Percentiles rank a stretch among this genome's conserved stretches.
These are phyloP conservation scores for Boleophthalmus pectinirostris DNA, from an alignment of 2,113 vertebrate species.

Conservation along the genomic window DNA sequence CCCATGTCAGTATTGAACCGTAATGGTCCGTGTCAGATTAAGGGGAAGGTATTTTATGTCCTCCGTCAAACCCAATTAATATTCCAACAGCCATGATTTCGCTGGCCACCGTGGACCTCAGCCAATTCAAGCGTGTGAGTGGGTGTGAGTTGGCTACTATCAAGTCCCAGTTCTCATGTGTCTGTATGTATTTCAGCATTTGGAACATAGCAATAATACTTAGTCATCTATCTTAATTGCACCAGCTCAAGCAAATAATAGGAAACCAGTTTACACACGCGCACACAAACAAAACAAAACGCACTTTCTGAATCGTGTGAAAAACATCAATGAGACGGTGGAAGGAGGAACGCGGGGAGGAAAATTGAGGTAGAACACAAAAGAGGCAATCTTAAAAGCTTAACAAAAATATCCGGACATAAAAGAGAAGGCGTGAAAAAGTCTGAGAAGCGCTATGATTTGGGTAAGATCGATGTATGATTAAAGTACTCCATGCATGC, in stretches of 20 bases:
- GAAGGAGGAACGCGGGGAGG: conserved; percentile 4
- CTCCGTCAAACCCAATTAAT: conserved; percentile 74
- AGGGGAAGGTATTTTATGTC: conserved; percentile 69
- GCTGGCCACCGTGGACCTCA: conserved; percentile 55
- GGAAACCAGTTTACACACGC: not conserved
- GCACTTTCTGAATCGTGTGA: conserved; percentile 21
- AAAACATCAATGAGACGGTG: conserved; percentile 34
- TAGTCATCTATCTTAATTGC: conserved; percentile 31
- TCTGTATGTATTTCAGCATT: conserved; percentile 16
- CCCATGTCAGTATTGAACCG: conserved; percentile 63
- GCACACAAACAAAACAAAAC: conserved; percentile 26
- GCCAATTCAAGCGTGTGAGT: conserved; percentile 35
- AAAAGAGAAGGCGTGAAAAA: not conserved
- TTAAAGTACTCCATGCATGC: not conserved
- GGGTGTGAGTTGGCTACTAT: conserved; percentile 12
- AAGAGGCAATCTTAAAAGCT: conserved; percentile 10
- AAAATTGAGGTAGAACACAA: conserved; percentile 10
- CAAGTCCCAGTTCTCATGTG: not conserved
- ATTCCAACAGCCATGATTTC: conserved; percentile 70
- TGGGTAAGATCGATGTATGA: not conserved
- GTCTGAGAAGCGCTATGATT: not conserved
- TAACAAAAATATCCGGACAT: conserved; percentile 21
- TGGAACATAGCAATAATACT: conserved; percentile 16
- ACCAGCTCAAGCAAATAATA: conserved; percentile 22
- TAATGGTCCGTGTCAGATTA: conserved; percentile 72